Evolutionary conservation across 2,888 invertebrate species (phyloP).

Genomic region (Panopea generosa): DNA sequence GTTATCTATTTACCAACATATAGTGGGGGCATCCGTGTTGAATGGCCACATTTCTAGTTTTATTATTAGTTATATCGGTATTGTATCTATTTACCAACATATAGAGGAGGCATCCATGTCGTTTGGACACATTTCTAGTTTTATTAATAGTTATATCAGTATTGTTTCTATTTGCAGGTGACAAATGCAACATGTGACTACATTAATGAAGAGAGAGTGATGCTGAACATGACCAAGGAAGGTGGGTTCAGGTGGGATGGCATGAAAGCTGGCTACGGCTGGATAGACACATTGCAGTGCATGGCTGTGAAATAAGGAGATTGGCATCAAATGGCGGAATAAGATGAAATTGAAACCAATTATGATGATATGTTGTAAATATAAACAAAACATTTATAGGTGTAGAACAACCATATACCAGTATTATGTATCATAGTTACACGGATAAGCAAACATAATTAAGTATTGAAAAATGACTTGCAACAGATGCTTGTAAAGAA

Average conservation of each 20-base stretch:
- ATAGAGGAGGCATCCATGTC: too few species aligned
- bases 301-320: constrained; percentile 52
- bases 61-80: neutral
- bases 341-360: too few species aligned
- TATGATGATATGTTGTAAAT: too few species aligned
- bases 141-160: neutral
- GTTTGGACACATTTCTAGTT: too few species aligned
- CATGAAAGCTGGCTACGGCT: constrained; percentile 66
- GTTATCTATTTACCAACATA: too few species aligned
- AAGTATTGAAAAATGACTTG: too few species aligned
- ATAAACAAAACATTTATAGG: too few species aligned
- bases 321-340: too few species aligned
- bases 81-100: neutral
- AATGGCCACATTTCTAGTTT: neutral
- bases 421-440: too few species aligned
- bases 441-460: too few species aligned
- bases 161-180: constrained; percentile 53
- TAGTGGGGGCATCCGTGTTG: neutral
- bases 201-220: constrained; percentile 50
- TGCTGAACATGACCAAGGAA: constrained; percentile 56
- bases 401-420: too few species aligned
- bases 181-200: constrained; percentile 66
- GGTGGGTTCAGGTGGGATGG: constrained; percentile 58
- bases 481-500: too few species aligned
- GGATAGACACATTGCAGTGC: constrained; percentile 68